Base-by-base conservation (phyloP, 2,113 vertebrate genomes). In the Cettia cetti region DNA sequence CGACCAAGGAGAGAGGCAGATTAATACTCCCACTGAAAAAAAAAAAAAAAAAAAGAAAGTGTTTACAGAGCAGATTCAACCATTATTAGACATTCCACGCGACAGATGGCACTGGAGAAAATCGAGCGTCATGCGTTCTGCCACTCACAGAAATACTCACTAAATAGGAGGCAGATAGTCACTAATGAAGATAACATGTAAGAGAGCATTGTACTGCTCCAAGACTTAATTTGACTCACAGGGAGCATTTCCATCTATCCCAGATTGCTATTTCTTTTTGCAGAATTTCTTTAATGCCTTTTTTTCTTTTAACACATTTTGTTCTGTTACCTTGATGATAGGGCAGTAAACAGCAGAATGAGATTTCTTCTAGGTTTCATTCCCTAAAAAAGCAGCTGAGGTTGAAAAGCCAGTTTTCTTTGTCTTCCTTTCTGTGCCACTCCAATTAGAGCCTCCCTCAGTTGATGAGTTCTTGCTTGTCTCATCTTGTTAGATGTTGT, bases 51-150 rank as follows among this genome's bases (percentile, higher is more conserved):
- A 60, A 60, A 27, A 52, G 92, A 6, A 69, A 88, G 45, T 70
- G 75, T 86, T 95, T 86, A 92, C 13, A 1, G 85, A 88, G 86
- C 79, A 95, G 82, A 94, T 85, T 74, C 78, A 88, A 37, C 59
- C 79, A 54, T 83, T 93, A 92, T 92, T 92, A 93, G 88, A 92
- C 63, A 83, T 83, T 94, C 82, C 68, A 63, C 0, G 13, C 0
- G 9, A 95, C 95, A 96, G 95, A 97, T 94, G 95, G 94, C 82
- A 86, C 50, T 11, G 88, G 82, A 83, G 90, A 95, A 96, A 92
- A 92, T 47, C 71, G 53, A 83, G 82, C 88, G 1, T 86, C 82
- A 69, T 20, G 60, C 10, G 1, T 88, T 86, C 95, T 93, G 90
- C 85, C 85, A 68, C 70, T 95, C 72, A 71, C 56, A 97, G 85